phyloP scores from a whole-genome alignment of 64 coral and sea anemone species.

The Platygyra sinensis region DNA sequence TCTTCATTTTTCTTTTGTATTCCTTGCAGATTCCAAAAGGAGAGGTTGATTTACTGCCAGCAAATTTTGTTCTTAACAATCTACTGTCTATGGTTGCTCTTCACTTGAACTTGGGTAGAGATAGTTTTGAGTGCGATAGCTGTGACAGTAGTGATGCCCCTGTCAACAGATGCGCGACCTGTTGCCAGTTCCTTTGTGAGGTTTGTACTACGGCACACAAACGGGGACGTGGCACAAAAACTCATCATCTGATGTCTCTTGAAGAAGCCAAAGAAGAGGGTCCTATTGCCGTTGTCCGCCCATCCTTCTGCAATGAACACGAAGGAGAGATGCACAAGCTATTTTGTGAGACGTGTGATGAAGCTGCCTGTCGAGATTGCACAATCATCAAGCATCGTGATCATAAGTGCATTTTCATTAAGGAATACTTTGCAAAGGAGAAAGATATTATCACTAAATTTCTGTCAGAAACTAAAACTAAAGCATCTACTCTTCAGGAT shows the following conservation, averaged over 20 bases:
- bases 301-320: conserved; percentile 3
- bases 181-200: background rate
- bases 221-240: background rate
- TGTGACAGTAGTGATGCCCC: conserved; percentile 8
- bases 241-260: background rate
- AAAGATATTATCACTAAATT: background rate
- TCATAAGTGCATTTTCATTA: conserved; percentile 12
- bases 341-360: conserved; percentile 12
- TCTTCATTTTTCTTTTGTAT: background rate
- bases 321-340: conserved; percentile 1
- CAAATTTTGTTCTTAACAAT: conserved; percentile 22
- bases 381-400: conserved; percentile 9
- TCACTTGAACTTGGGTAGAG: background rate
- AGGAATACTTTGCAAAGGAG: background rate
- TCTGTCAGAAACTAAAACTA: background rate
- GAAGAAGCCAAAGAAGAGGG: conserved; percentile 10
- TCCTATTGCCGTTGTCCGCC: background rate
- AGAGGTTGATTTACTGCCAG: conserved; percentile 16
- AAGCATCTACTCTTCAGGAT: background rate
- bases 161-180: conserved; percentile 9
- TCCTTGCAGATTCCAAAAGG: background rate
- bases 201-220: background rate
- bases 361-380: conserved; percentile 10
- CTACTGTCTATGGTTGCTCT: conserved; percentile 2
- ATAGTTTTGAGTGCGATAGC: background rate